Percentiles rank a stretch among this genome's conserved stretches.
These are phyloP conservation scores for Acanthacorydalis orientalis DNA, from an alignment of 2,888 invertebrate species.

Conservation along the genomic window DNA sequence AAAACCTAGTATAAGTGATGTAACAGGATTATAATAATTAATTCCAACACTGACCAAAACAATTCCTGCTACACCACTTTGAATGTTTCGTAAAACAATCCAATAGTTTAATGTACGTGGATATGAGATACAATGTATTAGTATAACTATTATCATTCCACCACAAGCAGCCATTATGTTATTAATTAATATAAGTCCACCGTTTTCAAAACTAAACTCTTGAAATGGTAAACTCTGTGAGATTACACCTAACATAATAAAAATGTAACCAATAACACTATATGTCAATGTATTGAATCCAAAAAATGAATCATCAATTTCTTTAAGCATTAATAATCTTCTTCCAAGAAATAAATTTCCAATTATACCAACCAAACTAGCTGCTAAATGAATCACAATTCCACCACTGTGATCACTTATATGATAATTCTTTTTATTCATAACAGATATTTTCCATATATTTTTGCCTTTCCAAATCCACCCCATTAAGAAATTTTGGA, in stretches of 20 bases:
- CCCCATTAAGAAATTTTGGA: slow-evolving; percentile 21
- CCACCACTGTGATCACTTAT: slow-evolving; percentile 21
- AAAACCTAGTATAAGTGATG: slow-evolving; percentile 14
- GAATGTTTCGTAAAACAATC: slow-evolving; percentile 21
- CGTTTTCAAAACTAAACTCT: not conserved
- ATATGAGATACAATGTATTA: slow-evolving; percentile 4
- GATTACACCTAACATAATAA: slow-evolving; percentile 20
- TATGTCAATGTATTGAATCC: slow-evolving; percentile 18
- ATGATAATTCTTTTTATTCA: slow-evolving; percentile 9
- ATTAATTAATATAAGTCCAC: slow-evolving; percentile 11
- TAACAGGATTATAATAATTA: slow-evolving; percentile 17
- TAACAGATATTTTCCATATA: slow-evolving; percentile 18
- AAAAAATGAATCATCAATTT: slow-evolving; percentile 21
- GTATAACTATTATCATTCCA: slow-evolving; percentile 1
- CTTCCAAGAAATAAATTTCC: slow-evolving; percentile 20
- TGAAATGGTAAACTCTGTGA: slow-evolving; percentile 12
- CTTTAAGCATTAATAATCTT: slow-evolving; percentile 18
- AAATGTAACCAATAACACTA: slow-evolving; percentile 19
- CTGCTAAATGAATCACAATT: slow-evolving; percentile 19
- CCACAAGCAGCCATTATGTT: slow-evolving; percentile 13
- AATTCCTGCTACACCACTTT: slow-evolving; percentile 21
- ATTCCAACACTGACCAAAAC: slow-evolving; percentile 20
- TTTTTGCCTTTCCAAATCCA: slow-evolving; percentile 22
- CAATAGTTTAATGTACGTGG: slow-evolving; percentile 19
- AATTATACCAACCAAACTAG: slow-evolving; percentile 18